A percentile compares a stretch with the other conserved stretches of the same genome.
phyloP scores from a whole-genome alignment of 1,140 invertebrate species.

The Cephus cinctus region DNA sequence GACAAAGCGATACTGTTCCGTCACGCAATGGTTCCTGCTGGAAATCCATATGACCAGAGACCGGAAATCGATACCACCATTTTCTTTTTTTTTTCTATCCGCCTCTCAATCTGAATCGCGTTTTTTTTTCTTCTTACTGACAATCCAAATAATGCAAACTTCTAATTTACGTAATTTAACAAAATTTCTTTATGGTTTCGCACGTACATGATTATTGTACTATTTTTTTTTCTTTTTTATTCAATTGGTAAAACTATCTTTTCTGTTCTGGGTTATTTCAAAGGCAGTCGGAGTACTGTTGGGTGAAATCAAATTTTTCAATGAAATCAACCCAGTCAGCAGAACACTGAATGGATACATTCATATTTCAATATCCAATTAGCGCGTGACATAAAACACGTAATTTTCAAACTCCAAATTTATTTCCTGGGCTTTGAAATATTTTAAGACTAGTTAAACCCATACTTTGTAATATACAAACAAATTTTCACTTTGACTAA shows the following conservation, averaged over 20 bases:
- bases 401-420: too few species aligned
- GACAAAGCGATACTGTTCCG: conserved; percentile 21
- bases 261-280: not conserved
- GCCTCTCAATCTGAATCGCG: conserved; percentile 9
- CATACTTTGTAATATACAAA: too few species aligned
- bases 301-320: not conserved
- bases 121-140: conserved; percentile 23
- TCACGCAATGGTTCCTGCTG: too few species aligned
- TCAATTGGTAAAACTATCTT: not conserved
- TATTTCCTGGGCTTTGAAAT: too few species aligned
- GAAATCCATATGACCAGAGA: conserved; percentile 13
- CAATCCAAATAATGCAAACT: conserved; percentile 32
- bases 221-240: not conserved
- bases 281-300: not conserved
- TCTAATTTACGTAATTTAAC: conserved; percentile 31
- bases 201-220: not conserved
- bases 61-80: conserved; percentile 18
- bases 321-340: too few species aligned
- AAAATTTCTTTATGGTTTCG: not conserved
- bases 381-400: too few species aligned
- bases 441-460: too few species aligned
- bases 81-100: not conserved
- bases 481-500: too few species aligned
- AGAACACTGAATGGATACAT: too few species aligned
- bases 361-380: too few species aligned